Base-by-base conservation (phyloP, 2,113 vertebrate genomes). In the Hippoglossus stenolepis region DNA sequence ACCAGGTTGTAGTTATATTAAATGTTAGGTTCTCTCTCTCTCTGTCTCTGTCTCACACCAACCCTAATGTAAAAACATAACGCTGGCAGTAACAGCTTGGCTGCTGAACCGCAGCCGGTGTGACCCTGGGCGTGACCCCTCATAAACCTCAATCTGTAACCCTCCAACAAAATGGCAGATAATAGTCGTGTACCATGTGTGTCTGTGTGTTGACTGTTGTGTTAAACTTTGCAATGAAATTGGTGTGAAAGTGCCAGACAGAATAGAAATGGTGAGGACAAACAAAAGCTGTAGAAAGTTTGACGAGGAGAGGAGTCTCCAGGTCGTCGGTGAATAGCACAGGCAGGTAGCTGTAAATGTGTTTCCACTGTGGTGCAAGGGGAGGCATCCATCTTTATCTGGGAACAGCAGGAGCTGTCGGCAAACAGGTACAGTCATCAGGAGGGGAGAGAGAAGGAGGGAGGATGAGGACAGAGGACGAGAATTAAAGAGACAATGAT, bases 81-180 rank as follows among this genome's bases (percentile, higher is more conserved):
- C 2, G 2, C 8, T 38, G 35, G 35, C 35, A 38, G 35, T 38
- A 10, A 9, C 35, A 38, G 35, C 9, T 38, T 10, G 9, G 35
- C 35, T 38, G 7, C 35, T 9, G 35, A 38, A 38, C 9, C 9
- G 9, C 35, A 38, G 35, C 35, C 9, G 35, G 0, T 38, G 35
- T 38, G 35, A 31, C 35, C 35, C 35, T 38, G 9, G 9, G 35
- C 35, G 35, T 38, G 35, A 38, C 45, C 45, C 12, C 59, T 71
- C 56, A 63, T 71, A 76, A 81, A 84, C 83, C 81, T 83, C 89
- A 82, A 89, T 92, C 85, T 90, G 87, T 86, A 77, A 81, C 70
- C 65, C 61, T 65, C 68, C 73, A 60, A 62, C 74, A 82, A 88
- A 85, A 58, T 79, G 67, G 77, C 65, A 59, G 67, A 83, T 80